These are phyloP conservation scores for Hyla sarda DNA, from an alignment of 2,113 vertebrate genomes.

Conservation along the genomic window DNA sequence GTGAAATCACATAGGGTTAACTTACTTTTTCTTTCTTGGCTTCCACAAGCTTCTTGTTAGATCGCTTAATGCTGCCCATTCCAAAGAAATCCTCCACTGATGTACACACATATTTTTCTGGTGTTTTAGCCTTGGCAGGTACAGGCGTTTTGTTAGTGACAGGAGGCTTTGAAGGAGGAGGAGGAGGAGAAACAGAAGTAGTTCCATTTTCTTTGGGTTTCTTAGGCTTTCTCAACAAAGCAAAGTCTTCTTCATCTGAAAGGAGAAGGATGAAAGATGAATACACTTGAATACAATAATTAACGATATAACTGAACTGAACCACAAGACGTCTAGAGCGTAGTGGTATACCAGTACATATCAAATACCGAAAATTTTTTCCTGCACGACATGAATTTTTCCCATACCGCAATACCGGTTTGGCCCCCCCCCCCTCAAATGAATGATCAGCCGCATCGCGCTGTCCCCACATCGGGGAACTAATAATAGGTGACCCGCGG, in stretches of 20 bases:
- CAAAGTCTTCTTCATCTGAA: slow-evolving; percentile 91
- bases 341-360: too few relatives aligned
- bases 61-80: slow-evolving; percentile 78
- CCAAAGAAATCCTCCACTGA: slow-evolving; percentile 91
- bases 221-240: slow-evolving; percentile 72
- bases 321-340: too few relatives aligned
- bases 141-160: slow-evolving; percentile 62
- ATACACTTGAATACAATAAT: too few relatives aligned
- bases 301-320: too few relatives aligned
- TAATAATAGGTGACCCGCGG: too few relatives aligned
- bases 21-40: slow-evolving; percentile 90
- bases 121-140: slow-evolving; percentile 68
- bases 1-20: slow-evolving; percentile 36
- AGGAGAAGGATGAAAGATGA: slow-evolving; percentile 26
- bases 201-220: slow-evolving; percentile 80
- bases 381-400: too few relatives aligned
- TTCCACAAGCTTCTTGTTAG: slow-evolving; percentile 91
- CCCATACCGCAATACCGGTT: too few relatives aligned
- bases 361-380: too few relatives aligned
- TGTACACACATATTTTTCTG: slow-evolving; percentile 79
- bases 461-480: too few relatives aligned
- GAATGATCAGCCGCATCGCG: too few relatives aligned
- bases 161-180: slow-evolving; percentile 65
- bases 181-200: slow-evolving; percentile 34
- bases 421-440: too few relatives aligned